Conservation (phyloP, 2,797 vertebrate species). For the Propithecus deckenii region DNA sequence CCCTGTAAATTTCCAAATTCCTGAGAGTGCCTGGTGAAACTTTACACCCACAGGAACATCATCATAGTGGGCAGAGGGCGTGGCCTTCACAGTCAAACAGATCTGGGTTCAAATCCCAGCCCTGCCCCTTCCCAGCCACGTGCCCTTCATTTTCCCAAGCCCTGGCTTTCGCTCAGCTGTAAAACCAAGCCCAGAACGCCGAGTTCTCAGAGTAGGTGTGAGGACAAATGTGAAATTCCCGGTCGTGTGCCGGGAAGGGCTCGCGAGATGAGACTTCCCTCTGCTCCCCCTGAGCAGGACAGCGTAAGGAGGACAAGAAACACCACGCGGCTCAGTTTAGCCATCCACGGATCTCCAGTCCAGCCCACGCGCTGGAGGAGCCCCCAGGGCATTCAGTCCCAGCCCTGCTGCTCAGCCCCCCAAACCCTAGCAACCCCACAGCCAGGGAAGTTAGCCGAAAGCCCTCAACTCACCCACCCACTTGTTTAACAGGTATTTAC, state of each 20-base stretch:
- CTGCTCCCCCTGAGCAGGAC: not conserved
- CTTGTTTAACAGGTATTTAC: not conserved
- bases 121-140: rapidly evolving
- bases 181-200: rapidly evolving
- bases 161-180: not conserved
- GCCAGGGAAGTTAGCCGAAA: too few species aligned
- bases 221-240: not conserved
- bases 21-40: rapidly evolving
- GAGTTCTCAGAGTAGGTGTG: not conserved
- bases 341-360: not conserved
- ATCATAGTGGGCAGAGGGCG: rapidly evolving
- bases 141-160: not conserved
- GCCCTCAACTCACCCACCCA: not conserved
- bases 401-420: not conserved
- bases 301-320: not conserved
- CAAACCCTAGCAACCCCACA: rapidly evolving
- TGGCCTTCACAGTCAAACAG: not conserved
- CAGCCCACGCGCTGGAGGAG: rapidly evolving
- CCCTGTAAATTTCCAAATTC: not conserved
- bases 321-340: rapidly evolving
- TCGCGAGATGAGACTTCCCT: rapidly evolving
- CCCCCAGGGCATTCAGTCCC: not conserved
- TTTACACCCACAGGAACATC: not conserved
- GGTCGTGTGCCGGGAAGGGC: not conserved
- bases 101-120: not conserved